Conservation (phyloP, 2,113 vertebrate genomes). For the Brachyhypopomus gauderio region DNA sequence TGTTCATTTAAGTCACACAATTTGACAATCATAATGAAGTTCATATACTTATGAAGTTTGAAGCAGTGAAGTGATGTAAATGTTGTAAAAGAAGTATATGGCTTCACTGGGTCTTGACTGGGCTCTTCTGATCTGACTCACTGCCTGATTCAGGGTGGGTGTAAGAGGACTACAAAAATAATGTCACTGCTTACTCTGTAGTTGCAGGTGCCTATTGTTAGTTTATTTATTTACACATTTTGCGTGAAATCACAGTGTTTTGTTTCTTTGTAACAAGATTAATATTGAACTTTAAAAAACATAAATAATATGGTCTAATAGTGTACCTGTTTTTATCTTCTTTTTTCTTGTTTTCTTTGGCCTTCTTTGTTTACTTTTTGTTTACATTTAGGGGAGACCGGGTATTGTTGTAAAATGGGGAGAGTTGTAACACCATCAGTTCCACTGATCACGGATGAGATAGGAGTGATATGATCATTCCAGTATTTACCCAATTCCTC, state of each 20-base stretch:
- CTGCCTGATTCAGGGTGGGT: neutral
- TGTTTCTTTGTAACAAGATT: neutral
- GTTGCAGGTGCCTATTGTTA: neutral
- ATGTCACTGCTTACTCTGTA: neutral
- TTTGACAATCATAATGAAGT: neutral
- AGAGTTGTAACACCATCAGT: no score
- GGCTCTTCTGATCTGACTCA: neutral
- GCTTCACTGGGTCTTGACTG: neutral
- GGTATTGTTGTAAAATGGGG: no score
- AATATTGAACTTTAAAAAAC: no score
- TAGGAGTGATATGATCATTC: no score
- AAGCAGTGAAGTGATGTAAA: neutral
- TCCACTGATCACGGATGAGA: no score
- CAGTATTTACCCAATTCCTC: no score
- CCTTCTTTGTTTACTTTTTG: neutral
- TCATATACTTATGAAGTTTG: neutral
- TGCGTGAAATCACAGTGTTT: neutral
- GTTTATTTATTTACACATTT: conserved; percentile 25
- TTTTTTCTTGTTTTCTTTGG: neutral
- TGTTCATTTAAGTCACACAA: neutral
- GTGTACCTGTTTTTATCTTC: no score
- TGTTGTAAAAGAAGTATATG: neutral
- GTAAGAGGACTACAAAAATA: neutral
- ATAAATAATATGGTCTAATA: no score
- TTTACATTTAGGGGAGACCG: no score